Evolutionary conservation across 2,113 vertebrate species (phyloP).

Genomic region (Craseonycteris thonglongyai): DNA sequence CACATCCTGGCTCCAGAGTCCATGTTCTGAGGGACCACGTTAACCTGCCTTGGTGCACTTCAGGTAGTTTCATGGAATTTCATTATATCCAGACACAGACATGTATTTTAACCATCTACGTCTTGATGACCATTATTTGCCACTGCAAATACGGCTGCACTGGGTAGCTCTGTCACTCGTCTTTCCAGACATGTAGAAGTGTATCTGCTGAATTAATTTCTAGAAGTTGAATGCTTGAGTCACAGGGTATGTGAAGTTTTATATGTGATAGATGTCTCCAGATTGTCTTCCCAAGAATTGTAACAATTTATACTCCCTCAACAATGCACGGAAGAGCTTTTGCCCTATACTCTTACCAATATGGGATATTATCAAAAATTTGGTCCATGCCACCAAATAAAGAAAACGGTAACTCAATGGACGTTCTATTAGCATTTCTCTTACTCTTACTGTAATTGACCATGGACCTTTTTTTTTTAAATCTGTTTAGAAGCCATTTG

Average conservation of each 20-base stretch:
- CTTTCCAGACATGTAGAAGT: slow-evolving; percentile 35
- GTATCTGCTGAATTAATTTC: slow-evolving; percentile 44
- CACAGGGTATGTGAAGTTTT: background rate
- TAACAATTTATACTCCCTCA: slow-evolving; percentile 8
- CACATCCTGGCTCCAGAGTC: background rate
- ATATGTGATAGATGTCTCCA: slow-evolving; percentile 29
- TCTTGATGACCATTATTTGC: background rate
- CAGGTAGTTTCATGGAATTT: background rate
- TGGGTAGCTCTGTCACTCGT: background rate
- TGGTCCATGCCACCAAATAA: background rate
- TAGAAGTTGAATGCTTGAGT: slow-evolving; percentile 29
- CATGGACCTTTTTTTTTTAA: background rate
- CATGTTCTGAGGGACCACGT: background rate
- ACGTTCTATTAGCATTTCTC: background rate
- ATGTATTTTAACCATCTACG: background rate
- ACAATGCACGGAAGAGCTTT: background rate
- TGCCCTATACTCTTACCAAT: background rate
- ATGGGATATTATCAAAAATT: background rate
- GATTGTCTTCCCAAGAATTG: slow-evolving; percentile 1
- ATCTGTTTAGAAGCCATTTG: background rate
- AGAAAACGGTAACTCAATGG: background rate
- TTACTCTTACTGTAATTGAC: background rate
- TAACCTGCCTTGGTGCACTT: background rate
- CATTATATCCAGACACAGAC: background rate
- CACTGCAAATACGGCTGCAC: background rate